These are phyloP conservation scores for Arizona elegans DNA, from an alignment of 2,113 vertebrate genomes.

Conservation along the genomic window DNA sequence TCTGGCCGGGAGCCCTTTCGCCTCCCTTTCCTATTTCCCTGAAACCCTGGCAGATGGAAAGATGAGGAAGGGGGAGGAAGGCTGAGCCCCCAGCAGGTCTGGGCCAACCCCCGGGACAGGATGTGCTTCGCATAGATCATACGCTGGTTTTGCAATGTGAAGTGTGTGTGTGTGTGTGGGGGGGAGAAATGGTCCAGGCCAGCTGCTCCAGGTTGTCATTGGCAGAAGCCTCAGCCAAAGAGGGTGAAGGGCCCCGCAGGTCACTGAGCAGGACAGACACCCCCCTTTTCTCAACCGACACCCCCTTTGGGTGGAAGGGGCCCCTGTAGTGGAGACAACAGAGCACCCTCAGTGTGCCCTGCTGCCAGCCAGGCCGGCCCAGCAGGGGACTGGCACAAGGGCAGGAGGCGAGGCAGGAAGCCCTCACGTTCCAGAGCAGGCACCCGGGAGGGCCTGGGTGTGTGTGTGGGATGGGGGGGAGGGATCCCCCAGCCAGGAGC, in stretches of 20 bases:
- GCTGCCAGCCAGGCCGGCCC: neutral
- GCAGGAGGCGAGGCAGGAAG: neutral
- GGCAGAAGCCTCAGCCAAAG: neutral
- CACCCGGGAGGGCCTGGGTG: no score
- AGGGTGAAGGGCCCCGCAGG: neutral
- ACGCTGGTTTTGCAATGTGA: neutral
- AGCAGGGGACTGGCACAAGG: neutral
- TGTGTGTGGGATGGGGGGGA: neutral
- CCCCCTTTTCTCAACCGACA: neutral
- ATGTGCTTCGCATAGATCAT: slow-evolving; percentile 5
- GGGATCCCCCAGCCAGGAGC: neutral
- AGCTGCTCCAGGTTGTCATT: neutral
- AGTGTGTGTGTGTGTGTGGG: no score
- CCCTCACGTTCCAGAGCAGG: neutral
- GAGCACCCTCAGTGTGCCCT: neutral
- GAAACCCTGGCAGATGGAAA: neutral
- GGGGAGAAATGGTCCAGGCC: neutral
- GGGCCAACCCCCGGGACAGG: neutral
- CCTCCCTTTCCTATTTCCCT: neutral
- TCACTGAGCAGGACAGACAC: neutral
- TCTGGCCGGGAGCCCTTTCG: neutral
- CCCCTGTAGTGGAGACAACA: neutral
- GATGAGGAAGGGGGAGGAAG: neutral
- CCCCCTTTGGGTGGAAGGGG: neutral
- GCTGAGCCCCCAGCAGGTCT: neutral